These are phyloP conservation scores for Anniella stebbinsi DNA, from an alignment of 2,797 vertebrate genomes.

Conservation along the genomic window DNA sequence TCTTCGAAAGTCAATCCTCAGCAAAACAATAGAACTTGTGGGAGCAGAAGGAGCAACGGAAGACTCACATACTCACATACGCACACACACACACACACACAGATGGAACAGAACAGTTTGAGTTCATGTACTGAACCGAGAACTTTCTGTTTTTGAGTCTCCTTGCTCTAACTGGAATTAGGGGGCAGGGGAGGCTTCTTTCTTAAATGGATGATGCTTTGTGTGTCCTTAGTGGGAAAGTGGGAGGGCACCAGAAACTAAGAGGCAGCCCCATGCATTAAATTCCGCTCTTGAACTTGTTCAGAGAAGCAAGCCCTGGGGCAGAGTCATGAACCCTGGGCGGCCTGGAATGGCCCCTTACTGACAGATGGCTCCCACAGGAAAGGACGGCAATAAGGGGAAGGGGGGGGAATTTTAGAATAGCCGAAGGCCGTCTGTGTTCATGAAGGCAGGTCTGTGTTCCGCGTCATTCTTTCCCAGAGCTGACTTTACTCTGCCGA, in stretches of 20 bases:
- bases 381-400: constrained; percentile 8
- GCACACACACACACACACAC: not conserved
- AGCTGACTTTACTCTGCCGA: not conserved
- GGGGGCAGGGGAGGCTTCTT: not conserved
- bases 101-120: not conserved
- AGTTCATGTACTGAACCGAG: not conserved
- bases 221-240: not conserved
- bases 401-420: not conserved
- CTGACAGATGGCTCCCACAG: constrained; percentile 13
- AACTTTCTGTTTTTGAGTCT: not conserved
- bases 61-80: not conserved
- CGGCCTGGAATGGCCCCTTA: not conserved
- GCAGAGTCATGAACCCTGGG: not conserved
- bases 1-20: not conserved
- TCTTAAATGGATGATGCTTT: not conserved
- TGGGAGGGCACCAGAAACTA: not conserved
- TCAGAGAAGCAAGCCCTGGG: not conserved
- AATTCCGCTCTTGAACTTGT: constrained; percentile 6
- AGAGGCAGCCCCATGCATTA: not conserved
- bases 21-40: not conserved
- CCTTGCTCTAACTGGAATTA: not conserved
- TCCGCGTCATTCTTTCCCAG: not conserved
- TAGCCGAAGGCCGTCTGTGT: constrained; percentile 1
- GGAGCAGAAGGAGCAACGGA: not conserved
- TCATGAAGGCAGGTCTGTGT: not conserved